A percentile compares a stretch with the other conserved stretches of the same genome.
These are phyloP conservation scores for Heterotilapia buettikoferi DNA, from an alignment of 2,113 vertebrate species.

Conservation along the genomic window DNA sequence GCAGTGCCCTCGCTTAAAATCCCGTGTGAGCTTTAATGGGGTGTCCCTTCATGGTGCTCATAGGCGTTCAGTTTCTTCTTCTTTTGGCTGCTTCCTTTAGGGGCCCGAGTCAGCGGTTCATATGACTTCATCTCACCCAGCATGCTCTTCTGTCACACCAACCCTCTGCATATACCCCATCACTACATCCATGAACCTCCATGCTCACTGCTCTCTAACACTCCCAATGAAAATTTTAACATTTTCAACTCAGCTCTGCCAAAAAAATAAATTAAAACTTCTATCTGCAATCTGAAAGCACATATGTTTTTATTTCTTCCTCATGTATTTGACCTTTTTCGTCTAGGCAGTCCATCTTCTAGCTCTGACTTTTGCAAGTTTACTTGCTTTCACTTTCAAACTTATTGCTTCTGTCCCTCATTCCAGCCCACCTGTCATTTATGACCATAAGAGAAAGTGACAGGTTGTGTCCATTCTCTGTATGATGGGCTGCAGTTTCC, in stretches of 20 bases:
- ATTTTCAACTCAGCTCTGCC: background rate
- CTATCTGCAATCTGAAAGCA: background rate
- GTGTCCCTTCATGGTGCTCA: background rate
- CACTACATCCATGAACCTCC: background rate
- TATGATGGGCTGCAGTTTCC: background rate
- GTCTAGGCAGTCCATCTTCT: background rate
- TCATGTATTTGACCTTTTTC: background rate
- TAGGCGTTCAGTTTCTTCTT: background rate
- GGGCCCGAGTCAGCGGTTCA: background rate
- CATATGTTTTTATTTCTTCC: background rate
- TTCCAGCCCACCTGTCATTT: background rate
- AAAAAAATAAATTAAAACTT: background rate
- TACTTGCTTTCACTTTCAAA: background rate
- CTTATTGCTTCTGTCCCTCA: background rate
- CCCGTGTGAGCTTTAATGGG: background rate
- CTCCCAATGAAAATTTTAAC: background rate
- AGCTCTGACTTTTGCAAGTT: background rate
- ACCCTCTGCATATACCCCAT: background rate
- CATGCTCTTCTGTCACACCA: background rate
- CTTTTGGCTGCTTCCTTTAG: background rate
- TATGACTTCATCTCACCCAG: background rate
- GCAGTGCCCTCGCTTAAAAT: background rate
- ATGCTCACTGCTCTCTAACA: background rate
- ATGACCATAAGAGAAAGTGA: slow-evolving; percentile 1
- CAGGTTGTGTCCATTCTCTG: background rate